Evolutionary conservation across 2,113 vertebrate genomes (phyloP).

Genomic region (Pandion haliaetus): DNA sequence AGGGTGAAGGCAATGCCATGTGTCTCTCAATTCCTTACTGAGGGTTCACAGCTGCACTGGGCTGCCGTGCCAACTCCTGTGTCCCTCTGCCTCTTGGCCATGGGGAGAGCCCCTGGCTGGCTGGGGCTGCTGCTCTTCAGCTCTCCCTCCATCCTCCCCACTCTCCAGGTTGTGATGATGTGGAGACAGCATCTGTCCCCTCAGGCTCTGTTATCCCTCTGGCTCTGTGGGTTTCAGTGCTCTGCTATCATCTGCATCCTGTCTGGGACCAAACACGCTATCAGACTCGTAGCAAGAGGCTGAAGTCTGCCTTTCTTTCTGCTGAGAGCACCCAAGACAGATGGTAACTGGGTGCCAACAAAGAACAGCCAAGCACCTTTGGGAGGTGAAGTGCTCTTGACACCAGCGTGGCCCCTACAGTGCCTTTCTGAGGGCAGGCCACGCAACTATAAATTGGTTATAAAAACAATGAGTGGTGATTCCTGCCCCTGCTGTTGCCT

Average conservation of each 20-base stretch:
- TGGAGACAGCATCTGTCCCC: background rate
- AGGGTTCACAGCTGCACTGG: background rate
- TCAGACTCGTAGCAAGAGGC: background rate
- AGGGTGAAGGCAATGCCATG: background rate
- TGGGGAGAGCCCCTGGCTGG: background rate
- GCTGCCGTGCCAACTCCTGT: background rate
- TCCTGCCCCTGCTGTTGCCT: background rate
- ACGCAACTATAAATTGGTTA: background rate
- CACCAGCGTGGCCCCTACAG: background rate
- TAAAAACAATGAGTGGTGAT: background rate
- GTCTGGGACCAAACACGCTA: background rate
- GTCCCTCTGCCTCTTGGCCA: background rate
- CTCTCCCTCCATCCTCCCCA: background rate
- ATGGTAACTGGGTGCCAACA: background rate
- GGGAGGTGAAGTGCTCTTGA: background rate
- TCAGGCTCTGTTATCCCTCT: background rate
- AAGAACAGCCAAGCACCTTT: background rate
- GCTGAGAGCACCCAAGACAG: background rate
- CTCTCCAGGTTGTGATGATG: background rate
- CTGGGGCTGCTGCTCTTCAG: background rate
- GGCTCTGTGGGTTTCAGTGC: background rate
- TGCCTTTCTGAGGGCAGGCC: background rate
- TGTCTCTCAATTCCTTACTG: background rate
- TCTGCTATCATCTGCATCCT: background rate
- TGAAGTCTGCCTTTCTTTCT: background rate